Base-by-base conservation (phyloP, 2,113 vertebrate species). In the Sterna hirundo region DNA sequence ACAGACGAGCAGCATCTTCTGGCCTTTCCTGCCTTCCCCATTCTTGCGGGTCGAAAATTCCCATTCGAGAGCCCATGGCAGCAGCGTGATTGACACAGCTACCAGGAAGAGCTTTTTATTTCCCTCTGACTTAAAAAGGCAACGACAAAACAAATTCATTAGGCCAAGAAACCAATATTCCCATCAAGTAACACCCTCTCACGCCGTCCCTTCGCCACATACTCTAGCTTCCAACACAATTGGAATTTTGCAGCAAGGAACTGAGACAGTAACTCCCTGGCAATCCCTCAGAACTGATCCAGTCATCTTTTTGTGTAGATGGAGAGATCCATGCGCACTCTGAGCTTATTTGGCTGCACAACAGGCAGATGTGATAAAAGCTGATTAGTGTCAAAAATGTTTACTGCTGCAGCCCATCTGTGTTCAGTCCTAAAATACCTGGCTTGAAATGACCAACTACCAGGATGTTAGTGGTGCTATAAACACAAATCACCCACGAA, bases 181-280 rank as follows among this genome's bases (percentile, higher is more conserved):
- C 72, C 61, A 23, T 4, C 2, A 34, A 32, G 14, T 5, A 47
- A 18, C 13, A 12, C 4, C n/a, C 27, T 29, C 80, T 52, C 25
- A 0, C 2, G 1, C 7, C 29, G 1, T 12, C 66, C 65, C 42
- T 57, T 44, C 2, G 5, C 40, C 2, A 1, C 4, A 10, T 4
- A 2, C 32, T 17, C 23, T 36, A 34, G 36, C 55, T 66, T 10
- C 75, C 10, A 30, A 23, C 5, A 58, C 21, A 15, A 8, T 0
- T 3, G 21, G 58, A 57, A n/a, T 34, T 29, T 19, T 14, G 46
- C 64, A 62, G 71, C 52, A 9, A 18, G 57, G 71, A 27, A 20
- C 14, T 22, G 32, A 52, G 74, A 26, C 19, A 4, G 9, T 15
- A 71, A 1, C 17, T 76, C 15, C 82, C 49, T n/a, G 83, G 75